Percentiles rank a stretch among this genome's conserved stretches.
phyloP scores from a whole-genome alignment of 2,113 vertebrate genomes.

The Eira barbara region DNA sequence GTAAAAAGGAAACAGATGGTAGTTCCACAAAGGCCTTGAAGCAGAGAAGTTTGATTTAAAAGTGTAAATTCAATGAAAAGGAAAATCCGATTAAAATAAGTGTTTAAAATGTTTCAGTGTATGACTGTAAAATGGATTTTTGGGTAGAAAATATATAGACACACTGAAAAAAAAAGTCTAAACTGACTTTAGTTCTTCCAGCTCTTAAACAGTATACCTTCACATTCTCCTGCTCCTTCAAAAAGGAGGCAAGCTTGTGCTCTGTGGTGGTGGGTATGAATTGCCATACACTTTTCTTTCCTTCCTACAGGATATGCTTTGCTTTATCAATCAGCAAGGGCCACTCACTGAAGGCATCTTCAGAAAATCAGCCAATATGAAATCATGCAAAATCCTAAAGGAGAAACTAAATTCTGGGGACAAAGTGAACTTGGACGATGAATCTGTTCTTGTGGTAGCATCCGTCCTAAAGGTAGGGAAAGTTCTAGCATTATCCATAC shows the following conservation, averaged over 20 bases:
- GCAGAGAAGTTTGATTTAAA: no score
- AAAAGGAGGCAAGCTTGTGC: not conserved
- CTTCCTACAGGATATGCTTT: constrained; percentile 87
- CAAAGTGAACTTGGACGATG: constrained; percentile 83
- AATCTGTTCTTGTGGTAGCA: constrained; percentile 89
- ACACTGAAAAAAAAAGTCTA: not conserved
- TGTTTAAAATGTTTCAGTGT: not conserved
- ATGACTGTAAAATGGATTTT: not conserved
- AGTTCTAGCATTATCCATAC: not conserved
- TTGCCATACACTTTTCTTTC: not conserved
- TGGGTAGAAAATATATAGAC: not conserved
- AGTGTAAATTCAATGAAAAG: not conserved
- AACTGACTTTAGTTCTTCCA: not conserved
- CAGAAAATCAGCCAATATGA: constrained; percentile 87
- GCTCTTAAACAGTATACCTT: not conserved
- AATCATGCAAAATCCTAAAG: constrained; percentile 87
- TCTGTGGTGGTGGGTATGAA: not conserved
- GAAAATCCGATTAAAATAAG: not conserved
- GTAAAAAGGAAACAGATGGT: not conserved
- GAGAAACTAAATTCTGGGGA: constrained; percentile 86
- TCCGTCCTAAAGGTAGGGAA: constrained; percentile 89
- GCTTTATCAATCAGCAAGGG: constrained; percentile 88
- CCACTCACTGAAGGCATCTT: constrained; percentile 90
- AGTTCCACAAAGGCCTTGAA: not conserved
- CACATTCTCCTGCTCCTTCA: not conserved